phyloP scores from a whole-genome alignment of 2,888 invertebrate genomes.

The Quadroppia sp. region DNA sequence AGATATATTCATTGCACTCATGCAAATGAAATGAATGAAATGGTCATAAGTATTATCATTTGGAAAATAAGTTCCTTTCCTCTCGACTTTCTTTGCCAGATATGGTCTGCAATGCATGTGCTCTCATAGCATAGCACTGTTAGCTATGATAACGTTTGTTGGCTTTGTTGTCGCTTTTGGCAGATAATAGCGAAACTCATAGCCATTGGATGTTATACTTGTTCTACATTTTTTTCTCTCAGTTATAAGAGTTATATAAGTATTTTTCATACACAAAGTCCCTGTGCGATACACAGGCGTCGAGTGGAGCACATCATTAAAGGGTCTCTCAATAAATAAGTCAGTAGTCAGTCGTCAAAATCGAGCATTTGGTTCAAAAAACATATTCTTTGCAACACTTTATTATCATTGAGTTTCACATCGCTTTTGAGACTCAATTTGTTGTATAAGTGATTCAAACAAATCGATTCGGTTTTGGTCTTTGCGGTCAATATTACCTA shows the following conservation, averaged over 20 bases:
- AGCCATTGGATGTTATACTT: slow-evolving; percentile 29
- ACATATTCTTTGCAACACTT: background rate
- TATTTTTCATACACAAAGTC: too few species aligned
- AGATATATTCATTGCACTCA: slow-evolving; percentile 29
- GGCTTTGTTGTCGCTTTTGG: slow-evolving; percentile 18
- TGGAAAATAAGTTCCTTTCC: slow-evolving; percentile 27
- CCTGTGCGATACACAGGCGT: too few species aligned
- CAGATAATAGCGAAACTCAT: slow-evolving; percentile 6
- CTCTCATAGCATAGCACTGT: background rate
- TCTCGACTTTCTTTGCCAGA: slow-evolving; percentile 27
- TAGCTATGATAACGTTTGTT: slow-evolving; percentile 19
- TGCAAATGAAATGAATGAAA: slow-evolving; percentile 39
- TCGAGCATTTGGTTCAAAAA: background rate
- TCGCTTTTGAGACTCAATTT: slow-evolving; percentile 14
- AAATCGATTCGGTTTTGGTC: background rate
- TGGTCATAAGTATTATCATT: slow-evolving; percentile 37
- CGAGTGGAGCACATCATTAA: slow-evolving; percentile 8
- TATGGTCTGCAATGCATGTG: slow-evolving; percentile 27
- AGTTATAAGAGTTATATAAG: slow-evolving; percentile 32
- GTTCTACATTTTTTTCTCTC: too few species aligned
- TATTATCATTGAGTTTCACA: background rate
- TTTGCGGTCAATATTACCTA: slow-evolving; percentile 32
- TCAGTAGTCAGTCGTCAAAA: slow-evolving; percentile 30
- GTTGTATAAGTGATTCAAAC: slow-evolving; percentile 25
- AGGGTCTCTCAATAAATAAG: slow-evolving; percentile 33